Percentiles rank a stretch among this genome's conserved stretches.
These are phyloP conservation scores for Callaeas wilsoni DNA, from an alignment of 2,113 vertebrate species.

Conservation along the genomic window DNA sequence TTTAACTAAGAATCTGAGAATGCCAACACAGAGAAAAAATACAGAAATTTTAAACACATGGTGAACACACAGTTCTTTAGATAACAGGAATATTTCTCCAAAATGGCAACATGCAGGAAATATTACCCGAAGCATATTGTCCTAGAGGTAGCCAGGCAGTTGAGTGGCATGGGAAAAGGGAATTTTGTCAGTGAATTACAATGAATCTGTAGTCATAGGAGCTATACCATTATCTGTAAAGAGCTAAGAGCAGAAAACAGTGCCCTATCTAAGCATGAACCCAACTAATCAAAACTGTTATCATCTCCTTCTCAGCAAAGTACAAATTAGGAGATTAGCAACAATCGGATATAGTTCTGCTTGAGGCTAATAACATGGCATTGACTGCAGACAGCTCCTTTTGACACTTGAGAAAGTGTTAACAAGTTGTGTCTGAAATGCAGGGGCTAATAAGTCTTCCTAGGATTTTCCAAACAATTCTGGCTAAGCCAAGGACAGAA, in stretches of 20 bases:
- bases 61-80: neutral
- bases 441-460: neutral
- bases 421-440: neutral
- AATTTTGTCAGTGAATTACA: neutral
- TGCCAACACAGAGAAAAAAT: neutral
- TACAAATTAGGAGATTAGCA: neutral
- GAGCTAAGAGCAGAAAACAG: neutral
- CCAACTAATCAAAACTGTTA: neutral
- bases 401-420: neutral
- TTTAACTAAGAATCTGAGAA: neutral
- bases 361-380: neutral
- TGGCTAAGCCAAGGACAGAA: neutral
- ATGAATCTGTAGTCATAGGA: neutral
- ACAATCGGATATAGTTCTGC: neutral
- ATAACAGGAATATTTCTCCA: neutral
- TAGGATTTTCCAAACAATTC: neutral
- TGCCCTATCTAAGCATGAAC: neutral
- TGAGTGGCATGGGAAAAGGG: neutral
- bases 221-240: neutral
- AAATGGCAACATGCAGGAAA: neutral
- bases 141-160: neutral
- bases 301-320: neutral
- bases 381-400: neutral
- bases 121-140: neutral
- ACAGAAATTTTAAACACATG: neutral